phyloP scores from a whole-genome alignment of 92 coral and sea anemone species.

The Galaxea fascicularis region DNA sequence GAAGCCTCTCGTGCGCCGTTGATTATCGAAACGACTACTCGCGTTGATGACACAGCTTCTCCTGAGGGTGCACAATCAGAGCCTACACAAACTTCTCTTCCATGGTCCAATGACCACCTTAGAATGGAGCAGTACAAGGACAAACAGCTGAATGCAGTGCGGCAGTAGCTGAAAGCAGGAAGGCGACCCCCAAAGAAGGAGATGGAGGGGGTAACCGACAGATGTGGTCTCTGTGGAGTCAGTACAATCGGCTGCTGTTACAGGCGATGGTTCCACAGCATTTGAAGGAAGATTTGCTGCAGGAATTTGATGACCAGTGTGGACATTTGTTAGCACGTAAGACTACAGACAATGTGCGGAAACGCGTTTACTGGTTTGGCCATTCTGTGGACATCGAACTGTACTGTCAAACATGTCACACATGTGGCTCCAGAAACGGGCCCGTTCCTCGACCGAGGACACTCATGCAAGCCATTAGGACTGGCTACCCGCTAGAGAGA shows the following conservation, averaged over 20 bases:
- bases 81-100: background rate
- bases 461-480: too few relatives aligned
- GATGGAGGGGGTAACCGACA: constrained; percentile 42
- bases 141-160: constrained; percentile 11
- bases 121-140: constrained; percentile 18
- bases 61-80: background rate
- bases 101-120: constrained; percentile 26
- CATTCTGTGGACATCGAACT: too few relatives aligned
- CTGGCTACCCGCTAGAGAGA: too few relatives aligned
- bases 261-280: constrained; percentile 19
- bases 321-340: too few relatives aligned
- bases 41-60: constrained; percentile 1
- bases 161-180: constrained; percentile 46
- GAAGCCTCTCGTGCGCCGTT: background rate
- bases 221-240: constrained; percentile 59
- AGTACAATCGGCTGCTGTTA: constrained; percentile 39
- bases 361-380: too few relatives aligned
- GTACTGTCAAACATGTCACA: too few relatives aligned
- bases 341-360: too few relatives aligned
- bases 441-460: too few relatives aligned
- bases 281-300: background rate
- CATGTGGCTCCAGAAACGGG: too few relatives aligned
- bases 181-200: constrained; percentile 32
- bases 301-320: too few relatives aligned
- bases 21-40: constrained; percentile 16